Evolutionary conservation across 2,797 vertebrate species (phyloP).

Genomic region (Ceyx erithaca): DNA sequence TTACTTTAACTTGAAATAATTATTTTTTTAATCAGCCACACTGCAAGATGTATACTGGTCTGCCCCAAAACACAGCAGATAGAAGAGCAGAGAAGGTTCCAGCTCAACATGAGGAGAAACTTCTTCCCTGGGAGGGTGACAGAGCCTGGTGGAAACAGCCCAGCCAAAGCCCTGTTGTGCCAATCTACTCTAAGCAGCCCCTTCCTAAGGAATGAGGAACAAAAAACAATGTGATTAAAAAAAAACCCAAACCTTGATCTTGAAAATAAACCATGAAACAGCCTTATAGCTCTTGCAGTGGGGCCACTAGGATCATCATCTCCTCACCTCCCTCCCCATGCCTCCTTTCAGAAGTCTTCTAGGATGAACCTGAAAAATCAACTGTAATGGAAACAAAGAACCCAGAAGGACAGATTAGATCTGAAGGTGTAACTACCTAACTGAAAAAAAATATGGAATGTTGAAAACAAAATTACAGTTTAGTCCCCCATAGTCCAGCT

Average conservation of each 20-base stretch:
- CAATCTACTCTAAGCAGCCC: not conserved
- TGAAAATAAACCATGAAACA: not conserved
- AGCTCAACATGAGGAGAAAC: too few relatives aligned
- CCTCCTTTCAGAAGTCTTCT: not conserved
- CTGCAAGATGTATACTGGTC: not conserved
- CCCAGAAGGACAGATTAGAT: not conserved
- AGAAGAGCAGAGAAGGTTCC: too few relatives aligned
- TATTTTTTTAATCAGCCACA: not conserved
- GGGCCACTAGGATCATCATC: not conserved
- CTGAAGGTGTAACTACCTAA: not conserved
- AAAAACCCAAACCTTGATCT: not conserved
- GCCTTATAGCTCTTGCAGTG: not conserved
- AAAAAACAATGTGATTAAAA: not conserved
- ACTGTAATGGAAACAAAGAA: not conserved
- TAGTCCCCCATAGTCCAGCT: not conserved
- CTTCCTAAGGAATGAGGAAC: not conserved
- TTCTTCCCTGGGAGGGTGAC: too few relatives aligned
- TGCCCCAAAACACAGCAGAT: not conserved
- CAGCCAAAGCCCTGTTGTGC: not conserved
- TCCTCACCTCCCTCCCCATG: not conserved
- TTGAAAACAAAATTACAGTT: not conserved
- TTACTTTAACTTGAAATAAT: not conserved
- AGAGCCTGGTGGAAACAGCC: not conserved
- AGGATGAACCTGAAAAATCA: not conserved
- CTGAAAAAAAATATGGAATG: not conserved